Evolutionary conservation across 2,113 vertebrate species (phyloP), one percentile per base, ranked within the genome.

Genomic region (Danionella cerebrum): DNA sequence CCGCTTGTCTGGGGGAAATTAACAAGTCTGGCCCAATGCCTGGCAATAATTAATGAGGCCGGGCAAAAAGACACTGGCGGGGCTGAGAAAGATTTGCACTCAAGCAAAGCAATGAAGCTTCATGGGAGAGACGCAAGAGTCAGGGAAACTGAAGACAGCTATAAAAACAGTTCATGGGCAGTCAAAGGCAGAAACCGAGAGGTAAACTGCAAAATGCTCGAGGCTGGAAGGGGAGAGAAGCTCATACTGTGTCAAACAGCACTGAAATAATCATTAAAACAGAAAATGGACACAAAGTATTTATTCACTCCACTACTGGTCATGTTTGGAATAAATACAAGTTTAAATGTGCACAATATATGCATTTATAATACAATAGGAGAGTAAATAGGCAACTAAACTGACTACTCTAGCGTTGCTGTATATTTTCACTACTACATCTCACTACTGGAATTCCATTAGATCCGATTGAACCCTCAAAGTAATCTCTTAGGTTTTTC

Each of bases 1-100:
- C 70, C 76, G 70, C 67, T 67, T 18, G 51, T 75, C 52, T 72
- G 60, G 69, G 76, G 68, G 57, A 79, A 82, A 85, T 80, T 80
- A 83, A 79, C 59, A 72, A 57, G 59, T 64, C 50, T 79, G 81
- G 80, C 77, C 68, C 16, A 58, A 58, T 39, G 62, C 74, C 73
- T 71, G 48, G 67, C 68, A 79, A 83, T 83, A 80, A 86, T 87
- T 84, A 83, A 77, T 67, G 63, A 71, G 78, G 73, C 72, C 51
- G 36, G 53, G 69, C 36, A 45, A 38, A 72, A 77, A 76, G 67
- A 72, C 42, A 54, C 33, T 53, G 51, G 55, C 47, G 58, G 69
- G 39, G 53, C 64, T 72, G 22, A 64, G 27, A 55, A 42, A 67
- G 73, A 76, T 53, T 75, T 22, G 38, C 47, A 76, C n/a, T 45